phyloP scores from a whole-genome alignment of 2,888 invertebrate genomes.

The Frankliniella fusca region DNA sequence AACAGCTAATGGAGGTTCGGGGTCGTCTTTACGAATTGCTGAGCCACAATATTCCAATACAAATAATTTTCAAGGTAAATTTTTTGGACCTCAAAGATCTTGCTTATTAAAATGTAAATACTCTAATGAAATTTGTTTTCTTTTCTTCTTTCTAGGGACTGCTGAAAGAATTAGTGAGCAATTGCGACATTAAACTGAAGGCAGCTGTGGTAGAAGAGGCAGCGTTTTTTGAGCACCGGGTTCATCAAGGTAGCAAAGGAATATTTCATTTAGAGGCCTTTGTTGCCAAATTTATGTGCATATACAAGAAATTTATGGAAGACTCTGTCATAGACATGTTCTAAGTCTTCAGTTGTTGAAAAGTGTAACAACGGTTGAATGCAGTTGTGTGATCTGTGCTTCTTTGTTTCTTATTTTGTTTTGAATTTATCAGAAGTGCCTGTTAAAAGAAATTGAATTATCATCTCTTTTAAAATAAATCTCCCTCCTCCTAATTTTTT shows the following conservation, averaged over 20 bases:
- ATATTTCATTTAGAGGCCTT: constrained; percentile 98
- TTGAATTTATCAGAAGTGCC: too few relatives aligned
- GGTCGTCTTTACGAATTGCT: constrained; percentile 88
- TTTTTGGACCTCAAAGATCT: background rate
- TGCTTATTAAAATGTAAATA: background rate
- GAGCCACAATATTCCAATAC: constrained; percentile 88
- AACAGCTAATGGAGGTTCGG: constrained; percentile 76
- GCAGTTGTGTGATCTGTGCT: too few relatives aligned
- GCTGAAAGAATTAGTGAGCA: constrained; percentile 74
- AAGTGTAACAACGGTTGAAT: too few relatives aligned
- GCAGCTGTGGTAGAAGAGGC: constrained; percentile 79
- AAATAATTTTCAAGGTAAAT: constrained; percentile 76
- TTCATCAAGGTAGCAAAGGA: constrained; percentile 86
- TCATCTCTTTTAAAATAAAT: too few relatives aligned
- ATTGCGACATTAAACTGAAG: constrained; percentile 87
- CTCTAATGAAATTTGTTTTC: constrained; percentile 10
- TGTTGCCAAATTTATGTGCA: constrained; percentile 91
- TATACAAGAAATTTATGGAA: constrained; percentile 84
- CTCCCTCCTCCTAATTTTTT: too few relatives aligned
- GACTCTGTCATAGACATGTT: constrained; percentile 60
- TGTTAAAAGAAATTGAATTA: too few relatives aligned
- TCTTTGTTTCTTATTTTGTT: too few relatives aligned
- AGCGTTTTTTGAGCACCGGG: constrained; percentile 86
- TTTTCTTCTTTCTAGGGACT: constrained; percentile 54
- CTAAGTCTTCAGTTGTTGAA: constrained; percentile 41